Conservation (phyloP, 2,113 vertebrate species). For the Pogonocichla stellata region DNA sequence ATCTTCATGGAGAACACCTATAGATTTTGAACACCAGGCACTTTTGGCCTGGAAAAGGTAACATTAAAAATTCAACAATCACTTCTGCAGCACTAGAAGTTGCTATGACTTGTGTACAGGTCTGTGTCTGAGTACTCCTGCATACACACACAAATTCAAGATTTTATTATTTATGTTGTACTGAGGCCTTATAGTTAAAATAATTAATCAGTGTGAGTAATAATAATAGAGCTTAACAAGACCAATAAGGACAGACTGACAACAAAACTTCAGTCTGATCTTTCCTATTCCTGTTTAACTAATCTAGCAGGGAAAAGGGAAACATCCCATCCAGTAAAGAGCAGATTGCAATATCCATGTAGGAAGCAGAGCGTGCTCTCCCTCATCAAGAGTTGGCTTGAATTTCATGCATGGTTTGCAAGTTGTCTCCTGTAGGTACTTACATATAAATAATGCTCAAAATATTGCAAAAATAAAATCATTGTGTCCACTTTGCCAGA, state of each 20-base stretch:
- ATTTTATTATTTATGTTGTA: not conserved
- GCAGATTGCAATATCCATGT: not conserved
- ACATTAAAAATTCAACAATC: slow-evolving; percentile 10
- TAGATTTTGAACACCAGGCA: not conserved
- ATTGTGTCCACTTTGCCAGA: not conserved
- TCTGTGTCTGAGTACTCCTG: not conserved
- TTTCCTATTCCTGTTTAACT: not conserved
- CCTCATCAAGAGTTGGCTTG: not conserved
- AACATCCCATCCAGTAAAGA: not conserved
- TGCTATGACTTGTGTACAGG: not conserved
- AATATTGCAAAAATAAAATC: not conserved
- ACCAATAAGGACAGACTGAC: not conserved
- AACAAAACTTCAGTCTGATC: not conserved
- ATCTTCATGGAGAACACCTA: not conserved
- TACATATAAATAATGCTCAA: not conserved
- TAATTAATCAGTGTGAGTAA: not conserved
- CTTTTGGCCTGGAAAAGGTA: slow-evolving; percentile 9
- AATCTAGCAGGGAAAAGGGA: not conserved
- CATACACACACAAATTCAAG: not conserved
- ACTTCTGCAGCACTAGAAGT: slow-evolving; percentile 9
- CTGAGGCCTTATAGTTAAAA: not conserved
- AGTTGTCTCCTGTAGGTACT: not conserved
- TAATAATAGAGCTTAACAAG: fast-evolving
- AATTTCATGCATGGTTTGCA: not conserved
- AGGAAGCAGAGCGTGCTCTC: not conserved